A percentile compares a stretch with the other conserved stretches of the same genome.
Evolutionary conservation across 2,797 vertebrate species (phyloP).

Genomic region (Gambelia wislizenii): DNA sequence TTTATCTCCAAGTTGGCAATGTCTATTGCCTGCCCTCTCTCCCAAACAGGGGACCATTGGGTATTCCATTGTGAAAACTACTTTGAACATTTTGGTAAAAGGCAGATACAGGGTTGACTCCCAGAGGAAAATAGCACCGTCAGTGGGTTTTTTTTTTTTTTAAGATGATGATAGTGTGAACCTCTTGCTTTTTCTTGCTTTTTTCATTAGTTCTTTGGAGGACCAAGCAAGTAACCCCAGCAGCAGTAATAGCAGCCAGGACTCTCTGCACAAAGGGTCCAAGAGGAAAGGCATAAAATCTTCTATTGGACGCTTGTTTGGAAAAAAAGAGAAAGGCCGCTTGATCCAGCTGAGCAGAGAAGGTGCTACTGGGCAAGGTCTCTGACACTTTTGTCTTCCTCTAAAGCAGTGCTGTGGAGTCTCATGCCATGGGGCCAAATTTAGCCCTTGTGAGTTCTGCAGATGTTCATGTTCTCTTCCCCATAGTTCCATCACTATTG

Average conservation of each 20-base stretch:
- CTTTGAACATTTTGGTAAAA: not conserved
- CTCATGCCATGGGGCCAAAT: too few species aligned
- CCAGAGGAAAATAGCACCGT: not conserved
- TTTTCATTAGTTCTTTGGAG: slow-evolving; percentile 75
- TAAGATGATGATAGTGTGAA: slow-evolving; percentile 39
- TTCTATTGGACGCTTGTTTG: slow-evolving; percentile 93
- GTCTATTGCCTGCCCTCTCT: not conserved
- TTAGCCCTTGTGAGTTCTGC: too few species aligned
- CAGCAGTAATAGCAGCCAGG: slow-evolving; percentile 82
- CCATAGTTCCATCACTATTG: too few species aligned
- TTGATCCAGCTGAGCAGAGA: slow-evolving; percentile 88
- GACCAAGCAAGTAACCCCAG: slow-evolving; percentile 81
- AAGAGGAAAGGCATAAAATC: slow-evolving; percentile 97
- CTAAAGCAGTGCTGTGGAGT: not conserved
- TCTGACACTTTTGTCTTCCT: slow-evolving; percentile 54
- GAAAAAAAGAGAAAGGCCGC: slow-evolving; percentile 95
- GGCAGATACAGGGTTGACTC: not conserved
- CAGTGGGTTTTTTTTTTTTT: too few species aligned
- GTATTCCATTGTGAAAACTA: not conserved
- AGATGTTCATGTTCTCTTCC: too few species aligned
- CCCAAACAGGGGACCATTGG: not conserved
- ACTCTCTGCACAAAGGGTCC: slow-evolving; percentile 85
- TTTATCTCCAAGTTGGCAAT: not conserved
- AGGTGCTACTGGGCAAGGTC: slow-evolving; percentile 81
- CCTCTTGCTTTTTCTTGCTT: slow-evolving; percentile 62